Conservation (phyloP, 2,888 invertebrate species). For the Sarcophaga subvicina region DNA sequence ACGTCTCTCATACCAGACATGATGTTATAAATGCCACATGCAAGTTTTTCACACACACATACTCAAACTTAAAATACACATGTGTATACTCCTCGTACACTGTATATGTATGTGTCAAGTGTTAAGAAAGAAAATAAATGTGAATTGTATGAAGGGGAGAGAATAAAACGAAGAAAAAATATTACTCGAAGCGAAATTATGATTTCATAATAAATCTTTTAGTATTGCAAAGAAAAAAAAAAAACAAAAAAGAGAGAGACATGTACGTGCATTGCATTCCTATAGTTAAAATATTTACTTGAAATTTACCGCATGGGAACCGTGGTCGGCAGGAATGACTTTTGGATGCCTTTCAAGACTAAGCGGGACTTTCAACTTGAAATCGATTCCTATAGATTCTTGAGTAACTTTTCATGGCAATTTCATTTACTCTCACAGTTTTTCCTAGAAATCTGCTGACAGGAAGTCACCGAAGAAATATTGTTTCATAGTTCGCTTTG, state of each 20-base stretch:
- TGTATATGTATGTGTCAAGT: slow-evolving; percentile 46
- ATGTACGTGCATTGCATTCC: slow-evolving; percentile 62
- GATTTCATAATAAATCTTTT: slow-evolving; percentile 67
- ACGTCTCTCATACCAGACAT: not conserved
- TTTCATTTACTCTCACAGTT: too few species aligned
- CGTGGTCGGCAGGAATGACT: not conserved
- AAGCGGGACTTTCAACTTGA: too few species aligned
- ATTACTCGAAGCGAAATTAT: slow-evolving; percentile 65
- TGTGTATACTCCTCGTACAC: not conserved
- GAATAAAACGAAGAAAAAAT: slow-evolving; percentile 49
- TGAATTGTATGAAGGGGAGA: slow-evolving; percentile 23
- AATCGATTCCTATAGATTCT: too few species aligned
- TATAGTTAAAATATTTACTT: slow-evolving; percentile 33
- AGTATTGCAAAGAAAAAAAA: slow-evolving; percentile 53
- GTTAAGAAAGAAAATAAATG: not conserved
- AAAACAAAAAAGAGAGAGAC: not conserved
- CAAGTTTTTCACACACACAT: not conserved
- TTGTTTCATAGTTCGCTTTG: too few species aligned
- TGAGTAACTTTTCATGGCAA: too few species aligned
- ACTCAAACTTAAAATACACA: not conserved
- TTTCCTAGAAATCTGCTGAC: too few species aligned
- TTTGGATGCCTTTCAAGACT: not conserved
- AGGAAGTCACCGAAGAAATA: too few species aligned
- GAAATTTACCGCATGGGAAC: too few species aligned
- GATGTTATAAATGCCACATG: not conserved